phyloP scores from a whole-genome alignment of 2,113 vertebrate species.

The Andinoacara biseriatus region DNA sequence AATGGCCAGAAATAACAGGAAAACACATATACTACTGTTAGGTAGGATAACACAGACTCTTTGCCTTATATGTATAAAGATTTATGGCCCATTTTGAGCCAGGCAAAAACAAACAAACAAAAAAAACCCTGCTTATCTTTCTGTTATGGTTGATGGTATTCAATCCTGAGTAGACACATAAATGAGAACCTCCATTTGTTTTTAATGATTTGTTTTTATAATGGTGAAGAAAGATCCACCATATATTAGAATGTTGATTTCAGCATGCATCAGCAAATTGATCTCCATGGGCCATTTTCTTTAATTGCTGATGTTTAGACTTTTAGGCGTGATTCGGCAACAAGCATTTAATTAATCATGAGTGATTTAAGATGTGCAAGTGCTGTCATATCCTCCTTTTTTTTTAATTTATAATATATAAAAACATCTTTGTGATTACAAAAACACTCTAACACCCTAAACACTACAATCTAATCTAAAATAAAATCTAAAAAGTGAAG shows the following conservation, averaged over 20 bases:
- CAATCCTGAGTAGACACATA: conserved; percentile 2
- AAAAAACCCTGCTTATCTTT: neutral
- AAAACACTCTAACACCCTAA: neutral
- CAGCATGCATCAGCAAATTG: conserved; percentile 31
- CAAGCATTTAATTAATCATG: neutral
- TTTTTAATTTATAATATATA: too few relatives aligned
- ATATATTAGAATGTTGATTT: conserved; percentile 41
- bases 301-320: conserved; percentile 48
- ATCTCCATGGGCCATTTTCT: conserved; percentile 20
- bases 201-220: conserved; percentile 23
- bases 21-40: neutral
- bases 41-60: neutral
- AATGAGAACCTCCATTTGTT: conserved; percentile 27
- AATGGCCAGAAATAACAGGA: conserved; percentile 1
- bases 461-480: neutral
- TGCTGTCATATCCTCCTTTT: neutral
- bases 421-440: neutral
- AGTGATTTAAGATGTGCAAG: neutral
- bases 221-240: conserved; percentile 22
- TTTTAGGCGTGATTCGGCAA: conserved; percentile 49
- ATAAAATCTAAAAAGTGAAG: neutral
- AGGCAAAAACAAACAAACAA: neutral
- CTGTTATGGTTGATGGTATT: neutral
- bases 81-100: neutral
- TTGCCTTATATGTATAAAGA: neutral